These are phyloP conservation scores for Prosopocoilus inquinatus DNA, from an alignment of 2,888 invertebrate genomes.

Conservation along the genomic window DNA sequence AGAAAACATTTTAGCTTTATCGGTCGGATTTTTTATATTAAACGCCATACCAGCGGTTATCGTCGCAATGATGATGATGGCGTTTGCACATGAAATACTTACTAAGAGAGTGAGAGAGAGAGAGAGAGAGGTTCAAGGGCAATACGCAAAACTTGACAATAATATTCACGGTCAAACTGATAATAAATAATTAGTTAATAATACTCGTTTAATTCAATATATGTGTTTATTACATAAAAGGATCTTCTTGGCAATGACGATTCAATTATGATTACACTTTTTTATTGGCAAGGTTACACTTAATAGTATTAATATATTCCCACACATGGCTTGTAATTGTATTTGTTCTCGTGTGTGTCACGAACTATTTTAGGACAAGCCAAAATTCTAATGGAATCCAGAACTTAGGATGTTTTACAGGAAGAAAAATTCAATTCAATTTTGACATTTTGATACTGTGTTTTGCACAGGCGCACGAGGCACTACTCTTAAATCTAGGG, in stretches of 20 bases:
- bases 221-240: slow-evolving; percentile 39
- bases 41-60: not conserved
- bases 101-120: too few species aligned
- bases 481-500: too few species aligned
- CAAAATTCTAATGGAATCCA: too few species aligned
- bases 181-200: slow-evolving; percentile 47
- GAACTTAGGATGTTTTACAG: too few species aligned
- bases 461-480: too few species aligned
- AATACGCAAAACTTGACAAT: slow-evolving; percentile 30
- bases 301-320: slow-evolving; percentile 9
- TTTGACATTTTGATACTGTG: too few species aligned
- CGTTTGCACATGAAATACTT: not conserved
- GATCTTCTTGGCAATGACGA: slow-evolving; percentile 17
- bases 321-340: not conserved
- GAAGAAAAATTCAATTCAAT: too few species aligned
- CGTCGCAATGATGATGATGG: too few species aligned
- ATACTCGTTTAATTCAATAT: slow-evolving; percentile 42
- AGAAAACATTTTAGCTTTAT: too few species aligned
- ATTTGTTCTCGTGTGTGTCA: too few species aligned
- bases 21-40: too few species aligned
- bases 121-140: slow-evolving; percentile 29
- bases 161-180: slow-evolving; percentile 47
- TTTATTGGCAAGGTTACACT: slow-evolving; percentile 18
- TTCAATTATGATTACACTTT: slow-evolving; percentile 15
- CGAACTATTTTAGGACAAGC: too few species aligned